Base-by-base conservation (phyloP, 2,797 vertebrate species). In the Semaprochilodus insignis region DNA sequence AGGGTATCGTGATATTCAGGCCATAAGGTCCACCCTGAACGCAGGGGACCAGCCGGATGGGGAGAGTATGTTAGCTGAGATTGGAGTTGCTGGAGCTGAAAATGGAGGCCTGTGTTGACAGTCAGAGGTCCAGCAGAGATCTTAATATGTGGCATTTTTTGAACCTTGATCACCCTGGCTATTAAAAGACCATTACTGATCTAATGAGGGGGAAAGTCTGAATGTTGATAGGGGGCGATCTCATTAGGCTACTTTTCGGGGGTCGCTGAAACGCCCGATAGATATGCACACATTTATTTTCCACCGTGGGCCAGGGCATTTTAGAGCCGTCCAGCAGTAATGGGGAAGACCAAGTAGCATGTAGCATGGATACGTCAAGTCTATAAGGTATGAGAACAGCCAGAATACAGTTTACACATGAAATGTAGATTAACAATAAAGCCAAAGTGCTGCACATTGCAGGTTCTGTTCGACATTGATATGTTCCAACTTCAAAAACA, bases 181-280 rank as follows among this genome's bases (percentile, higher is more conserved):
- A 83, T 83, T 83, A 80, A 80, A 83, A 80, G 54, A 70, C 65
- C 72, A 80, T 83, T 80, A 83, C 62, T 71, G 77, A 70, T 65
- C 36, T 80, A 83, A 83, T 83, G 82, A 63, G 63, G 82, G 72
- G 57, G 31, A 80, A 73, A 75, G 63, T 27, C 13, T 44, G 74
- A 83, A 59, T 34, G 77, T 54, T 73, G 71, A 63, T 80, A 79
- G 27, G 82, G 82, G 72, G 27, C 71, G 77, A 63, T 65, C 57
- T 84, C 79, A 84, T 84, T 80, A 63, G 63, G 73, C 77, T 62
- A 69, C 72, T 75, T 59, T 52, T 84, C 44, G 17, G 79, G 77
- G 82, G 82, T 84, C 77, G 51, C 23, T 52, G 62, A 17, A 54
- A 75, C 25, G 60, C 74, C 51, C 14, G 40, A 63, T 55, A 63